phyloP scores from a whole-genome alignment of 30 jellyfish, hydroid and myxozoan species.

The Chrysaora quinquecirrha region DNA sequence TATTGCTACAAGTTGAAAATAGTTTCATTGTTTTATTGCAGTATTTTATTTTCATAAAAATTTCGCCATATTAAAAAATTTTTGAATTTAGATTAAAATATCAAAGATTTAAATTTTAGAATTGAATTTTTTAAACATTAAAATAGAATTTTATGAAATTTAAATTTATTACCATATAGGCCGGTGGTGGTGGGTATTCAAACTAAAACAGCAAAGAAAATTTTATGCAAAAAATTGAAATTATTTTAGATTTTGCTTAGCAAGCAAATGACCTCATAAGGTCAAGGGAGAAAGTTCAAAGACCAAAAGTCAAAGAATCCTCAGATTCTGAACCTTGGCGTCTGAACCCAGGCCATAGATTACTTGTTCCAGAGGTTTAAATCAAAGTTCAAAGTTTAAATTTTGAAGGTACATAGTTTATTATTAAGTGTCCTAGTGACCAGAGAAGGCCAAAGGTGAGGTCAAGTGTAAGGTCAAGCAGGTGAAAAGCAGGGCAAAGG shows the following conservation, averaged over 20 bases:
- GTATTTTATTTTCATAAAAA: too few species aligned
- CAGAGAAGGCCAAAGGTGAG: too few species aligned
- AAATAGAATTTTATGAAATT: neutral
- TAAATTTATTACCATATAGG: constrained; percentile 38
- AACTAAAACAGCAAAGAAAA: constrained; percentile 32
- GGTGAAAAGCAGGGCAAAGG: too few species aligned
- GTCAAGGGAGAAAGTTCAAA: too few species aligned
- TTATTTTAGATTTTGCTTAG: neutral
- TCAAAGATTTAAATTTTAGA: neutral
- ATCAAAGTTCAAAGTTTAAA: too few species aligned
- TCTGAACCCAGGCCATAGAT: neutral
- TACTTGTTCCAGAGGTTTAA: too few species aligned
- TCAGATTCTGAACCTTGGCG: neutral
- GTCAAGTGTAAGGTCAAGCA: too few species aligned
- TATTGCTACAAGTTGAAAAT: too few species aligned
- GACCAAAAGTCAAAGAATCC: neutral
- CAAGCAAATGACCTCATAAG: neutral
- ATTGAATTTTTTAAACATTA: neutral
- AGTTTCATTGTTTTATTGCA: too few species aligned
- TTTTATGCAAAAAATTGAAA: neutral
- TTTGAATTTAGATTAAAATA: neutral
- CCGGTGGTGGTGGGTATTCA: constrained; percentile 54
- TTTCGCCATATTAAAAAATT: neutral
- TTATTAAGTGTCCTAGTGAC: too few species aligned
- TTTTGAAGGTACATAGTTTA: too few species aligned